Evolutionary conservation across 2,888 invertebrate species (phyloP).

Genomic region (Pterostichus niger): DNA sequence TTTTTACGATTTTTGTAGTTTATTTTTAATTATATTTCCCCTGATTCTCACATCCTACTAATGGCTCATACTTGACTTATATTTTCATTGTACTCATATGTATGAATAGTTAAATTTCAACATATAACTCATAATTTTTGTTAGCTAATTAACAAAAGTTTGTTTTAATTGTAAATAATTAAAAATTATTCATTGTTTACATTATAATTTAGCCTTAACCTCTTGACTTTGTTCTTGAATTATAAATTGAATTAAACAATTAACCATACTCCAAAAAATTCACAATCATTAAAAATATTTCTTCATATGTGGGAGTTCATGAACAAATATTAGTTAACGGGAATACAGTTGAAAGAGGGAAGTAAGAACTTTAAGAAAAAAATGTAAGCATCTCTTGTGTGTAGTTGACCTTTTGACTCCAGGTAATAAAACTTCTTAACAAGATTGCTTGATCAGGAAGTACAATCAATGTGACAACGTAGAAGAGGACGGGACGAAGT

Average conservation of each 20-base stretch:
- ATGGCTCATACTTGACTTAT: conserved; percentile 4
- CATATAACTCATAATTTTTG: conserved; percentile 12
- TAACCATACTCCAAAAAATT: neutral
- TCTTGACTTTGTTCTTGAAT: conserved; percentile 42
- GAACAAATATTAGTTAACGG: neutral
- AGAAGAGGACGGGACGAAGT: neutral
- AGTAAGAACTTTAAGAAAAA: conserved; percentile 30
- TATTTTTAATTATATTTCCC: neutral
- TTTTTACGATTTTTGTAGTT: neutral
- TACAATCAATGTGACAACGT: conserved; percentile 12
- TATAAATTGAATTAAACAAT: neutral
- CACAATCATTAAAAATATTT: neutral
- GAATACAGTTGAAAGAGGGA: conserved; percentile 26
- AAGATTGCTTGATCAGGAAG: conserved; percentile 50
- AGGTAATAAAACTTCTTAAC: conserved; percentile 45
- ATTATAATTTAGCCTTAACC: conserved; percentile 20
- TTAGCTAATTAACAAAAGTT: conserved; percentile 21
- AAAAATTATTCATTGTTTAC: conserved; percentile 25
- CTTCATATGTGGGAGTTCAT: neutral
- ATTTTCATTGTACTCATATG: conserved; percentile 6
- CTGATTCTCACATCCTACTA: conserved; percentile 19
- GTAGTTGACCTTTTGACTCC: conserved; percentile 40
- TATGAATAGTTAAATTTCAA: conserved; percentile 19
- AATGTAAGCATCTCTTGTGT: neutral
- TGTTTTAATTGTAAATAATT: conserved; percentile 21